Conservation (phyloP, 2,113 vertebrate genomes). For the Atrichornis clamosus region DNA sequence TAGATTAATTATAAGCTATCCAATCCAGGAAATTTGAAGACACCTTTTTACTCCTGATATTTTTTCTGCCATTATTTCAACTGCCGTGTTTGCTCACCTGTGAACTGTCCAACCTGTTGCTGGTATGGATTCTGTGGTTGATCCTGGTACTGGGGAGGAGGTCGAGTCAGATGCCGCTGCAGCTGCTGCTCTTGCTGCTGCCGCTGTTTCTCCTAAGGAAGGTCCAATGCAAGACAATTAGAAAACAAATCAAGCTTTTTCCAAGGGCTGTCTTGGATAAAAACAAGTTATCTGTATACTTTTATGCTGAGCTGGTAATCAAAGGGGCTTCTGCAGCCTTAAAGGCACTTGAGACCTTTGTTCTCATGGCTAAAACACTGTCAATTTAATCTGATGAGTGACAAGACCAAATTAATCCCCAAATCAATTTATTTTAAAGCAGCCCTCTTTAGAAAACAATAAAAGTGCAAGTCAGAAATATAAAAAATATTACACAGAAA, state of each 20-base stretch:
- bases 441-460: background rate
- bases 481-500: background rate
- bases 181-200: slow-evolving; percentile 90
- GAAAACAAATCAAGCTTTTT: background rate
- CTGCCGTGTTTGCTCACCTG: slow-evolving; percentile 65
- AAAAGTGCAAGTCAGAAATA: background rate
- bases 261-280: background rate
- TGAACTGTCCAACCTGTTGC: slow-evolving; percentile 85
- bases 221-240: background rate
- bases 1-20: slow-evolving; percentile 2
- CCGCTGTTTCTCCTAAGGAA: slow-evolving; percentile 87
- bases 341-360: background rate
- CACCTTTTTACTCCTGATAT: background rate
- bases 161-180: slow-evolving; percentile 91
- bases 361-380: background rate
- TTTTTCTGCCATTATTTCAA: background rate
- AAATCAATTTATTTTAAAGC: background rate
- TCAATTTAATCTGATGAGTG: background rate
- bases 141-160: slow-evolving; percentile 96
- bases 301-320: background rate
- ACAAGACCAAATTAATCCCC: background rate
- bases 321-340: background rate
- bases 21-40: background rate
- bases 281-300: background rate
- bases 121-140: slow-evolving; percentile 87